phyloP scores from a whole-genome alignment of 2,113 vertebrate genomes.

The Halcyon senegalensis region DNA sequence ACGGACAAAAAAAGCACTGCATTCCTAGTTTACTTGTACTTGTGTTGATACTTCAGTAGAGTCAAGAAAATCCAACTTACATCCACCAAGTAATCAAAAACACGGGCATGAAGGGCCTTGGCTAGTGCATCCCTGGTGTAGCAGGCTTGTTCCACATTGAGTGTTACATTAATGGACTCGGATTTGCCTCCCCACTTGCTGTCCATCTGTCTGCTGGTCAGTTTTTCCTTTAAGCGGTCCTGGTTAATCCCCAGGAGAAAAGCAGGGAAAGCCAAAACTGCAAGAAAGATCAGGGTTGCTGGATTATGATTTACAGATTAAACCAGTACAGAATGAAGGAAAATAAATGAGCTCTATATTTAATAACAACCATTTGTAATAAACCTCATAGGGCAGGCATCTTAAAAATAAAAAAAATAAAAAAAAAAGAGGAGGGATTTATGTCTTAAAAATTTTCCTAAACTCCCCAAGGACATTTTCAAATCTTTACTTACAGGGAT shows the following conservation, averaged over 20 bases:
- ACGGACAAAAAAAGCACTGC: not conserved
- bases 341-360: not conserved
- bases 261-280: constrained; percentile 95
- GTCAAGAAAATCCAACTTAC: constrained; percentile 73
- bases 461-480: not conserved
- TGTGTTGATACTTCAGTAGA: not conserved
- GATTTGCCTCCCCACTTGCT: constrained; percentile 95
- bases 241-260: constrained; percentile 96
- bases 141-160: constrained; percentile 96
- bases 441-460: not conserved
- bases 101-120: constrained; percentile 91
- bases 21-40: not conserved
- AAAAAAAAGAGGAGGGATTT: not conserved
- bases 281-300: not conserved
- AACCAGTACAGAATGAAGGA: not conserved
- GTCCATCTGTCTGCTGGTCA: constrained; percentile 98
- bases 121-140: constrained; percentile 95
- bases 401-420: not conserved
- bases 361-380: not conserved
- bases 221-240: constrained; percentile 91
- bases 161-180: constrained; percentile 93
- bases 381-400: not conserved
- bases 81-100: constrained; percentile 95
- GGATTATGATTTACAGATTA: not conserved
- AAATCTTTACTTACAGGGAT: not conserved